These are phyloP conservation scores for Hoplostethus atlanticus DNA, from an alignment of 2,797 vertebrate species.

Conservation along the genomic window DNA sequence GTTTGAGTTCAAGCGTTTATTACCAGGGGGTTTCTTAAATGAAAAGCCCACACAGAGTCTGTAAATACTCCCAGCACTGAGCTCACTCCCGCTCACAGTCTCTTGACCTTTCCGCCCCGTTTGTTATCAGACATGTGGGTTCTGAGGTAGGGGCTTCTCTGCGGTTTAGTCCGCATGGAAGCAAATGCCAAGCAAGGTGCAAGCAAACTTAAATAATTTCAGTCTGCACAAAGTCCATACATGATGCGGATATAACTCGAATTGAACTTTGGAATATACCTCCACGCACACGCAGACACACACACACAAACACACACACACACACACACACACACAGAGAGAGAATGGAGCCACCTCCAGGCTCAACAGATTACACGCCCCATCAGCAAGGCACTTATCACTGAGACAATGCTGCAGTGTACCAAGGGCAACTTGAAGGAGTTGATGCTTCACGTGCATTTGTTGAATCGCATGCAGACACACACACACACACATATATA, in stretches of 20 bases:
- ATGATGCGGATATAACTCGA: neutral
- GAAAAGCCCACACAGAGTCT: no score
- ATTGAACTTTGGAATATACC: neutral
- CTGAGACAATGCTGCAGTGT: neutral
- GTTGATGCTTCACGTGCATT: neutral
- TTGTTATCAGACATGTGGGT: no score
- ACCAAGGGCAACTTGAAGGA: neutral
- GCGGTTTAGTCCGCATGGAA: neutral
- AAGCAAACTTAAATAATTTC: neutral
- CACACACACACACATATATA: neutral
- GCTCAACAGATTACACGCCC: neutral
- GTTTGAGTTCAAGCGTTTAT: no score
- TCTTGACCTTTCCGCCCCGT: neutral
- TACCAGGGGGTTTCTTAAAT: no score
- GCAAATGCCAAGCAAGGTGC: neutral
- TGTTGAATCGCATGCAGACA: neutral
- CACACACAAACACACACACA: no score
- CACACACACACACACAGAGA: no score
- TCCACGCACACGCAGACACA: neutral
- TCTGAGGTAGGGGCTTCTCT: no score
- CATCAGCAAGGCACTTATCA: conserved; percentile 5
- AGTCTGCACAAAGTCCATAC: neutral
- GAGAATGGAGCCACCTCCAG: neutral
- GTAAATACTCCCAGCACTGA: neutral
- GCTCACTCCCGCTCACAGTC: neutral